These are phyloP conservation scores for Belonocnema kinseyi DNA, from an alignment of 1,140 invertebrate genomes.

Conservation along the genomic window DNA sequence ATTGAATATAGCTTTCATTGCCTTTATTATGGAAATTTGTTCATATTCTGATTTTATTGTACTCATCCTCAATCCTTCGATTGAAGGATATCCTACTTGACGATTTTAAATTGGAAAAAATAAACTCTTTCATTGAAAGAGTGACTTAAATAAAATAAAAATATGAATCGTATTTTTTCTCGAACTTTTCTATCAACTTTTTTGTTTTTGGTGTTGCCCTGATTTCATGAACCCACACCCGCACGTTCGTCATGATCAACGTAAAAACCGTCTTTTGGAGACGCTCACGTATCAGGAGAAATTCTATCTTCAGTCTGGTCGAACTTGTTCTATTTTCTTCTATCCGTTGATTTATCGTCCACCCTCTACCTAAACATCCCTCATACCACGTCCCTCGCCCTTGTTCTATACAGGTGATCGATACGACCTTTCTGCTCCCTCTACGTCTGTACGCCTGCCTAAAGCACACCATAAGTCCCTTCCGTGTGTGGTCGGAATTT, in stretches of 20 bases:
- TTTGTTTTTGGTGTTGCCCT: background rate
- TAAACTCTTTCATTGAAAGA: no score
- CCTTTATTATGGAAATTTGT: background rate
- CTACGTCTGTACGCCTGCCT: background rate
- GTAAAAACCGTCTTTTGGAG: conserved; percentile 2
- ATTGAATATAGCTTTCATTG: background rate
- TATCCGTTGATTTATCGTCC: conserved; percentile 27
- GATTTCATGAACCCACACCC: background rate
- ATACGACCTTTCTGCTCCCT: conserved; percentile 22
- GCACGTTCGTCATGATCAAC: background rate
- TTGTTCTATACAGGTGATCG: conserved; percentile 20
- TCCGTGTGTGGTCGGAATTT: background rate
- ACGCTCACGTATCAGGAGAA: background rate
- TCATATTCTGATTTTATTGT: background rate
- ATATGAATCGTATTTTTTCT: no score
- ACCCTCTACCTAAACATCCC: conserved; percentile 24
- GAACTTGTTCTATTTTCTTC: conserved; percentile 31
- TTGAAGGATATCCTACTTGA: background rate
- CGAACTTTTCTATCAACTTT: background rate
- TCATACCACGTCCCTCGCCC: background rate
- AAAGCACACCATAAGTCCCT: conserved; percentile 8
- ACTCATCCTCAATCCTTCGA: background rate
- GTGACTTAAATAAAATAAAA: no score
- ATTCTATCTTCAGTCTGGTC: conserved; percentile 16
- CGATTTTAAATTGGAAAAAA: no score